Percentiles rank a stretch among this genome's conserved stretches.
phyloP scores from a whole-genome alignment of 1,140 invertebrate genomes.

The Conus betulinus region DNA sequence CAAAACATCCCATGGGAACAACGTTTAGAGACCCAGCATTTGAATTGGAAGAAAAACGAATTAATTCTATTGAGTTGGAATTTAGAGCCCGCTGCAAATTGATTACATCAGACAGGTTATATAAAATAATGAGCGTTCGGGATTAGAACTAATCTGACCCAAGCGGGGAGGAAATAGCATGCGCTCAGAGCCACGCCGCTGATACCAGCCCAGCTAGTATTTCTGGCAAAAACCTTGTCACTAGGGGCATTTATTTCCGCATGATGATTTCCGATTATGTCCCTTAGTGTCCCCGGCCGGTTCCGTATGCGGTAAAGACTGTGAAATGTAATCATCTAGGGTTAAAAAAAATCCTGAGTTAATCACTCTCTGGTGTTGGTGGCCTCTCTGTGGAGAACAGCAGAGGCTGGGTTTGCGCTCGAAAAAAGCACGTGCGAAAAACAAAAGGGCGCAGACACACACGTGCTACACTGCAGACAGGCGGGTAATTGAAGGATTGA shows the following conservation, averaged over 20 bases:
- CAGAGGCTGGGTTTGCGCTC: conserved; percentile 5
- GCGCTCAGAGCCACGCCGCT: too few relatives aligned
- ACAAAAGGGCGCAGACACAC: conserved; percentile 29
- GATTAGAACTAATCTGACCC: too few relatives aligned
- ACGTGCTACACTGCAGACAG: neutral
- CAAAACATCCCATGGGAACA: too few relatives aligned
- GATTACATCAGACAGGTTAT: neutral
- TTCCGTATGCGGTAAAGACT: conserved; percentile 12
- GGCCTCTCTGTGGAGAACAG: neutral
- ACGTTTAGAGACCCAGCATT: too few relatives aligned
- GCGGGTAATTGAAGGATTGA: conserved; percentile 24
- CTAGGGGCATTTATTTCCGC: conserved; percentile 9
- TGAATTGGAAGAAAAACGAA: too few relatives aligned
- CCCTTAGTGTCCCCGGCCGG: neutral
- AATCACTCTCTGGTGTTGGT: conserved; percentile 32
- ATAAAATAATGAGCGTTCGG: too few relatives aligned
- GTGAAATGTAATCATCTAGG: conserved; percentile 24
- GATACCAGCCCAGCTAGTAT: too few relatives aligned
- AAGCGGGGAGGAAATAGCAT: too few relatives aligned
- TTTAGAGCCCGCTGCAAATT: neutral
- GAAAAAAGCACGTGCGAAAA: conserved; percentile 33
- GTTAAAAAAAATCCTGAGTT: neutral
- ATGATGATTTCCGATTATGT: conserved; percentile 32
- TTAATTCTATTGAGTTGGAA: too few relatives aligned
- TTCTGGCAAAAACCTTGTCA: neutral